These are phyloP conservation scores for Anarhynchus alexandrinus DNA, from an alignment of 2,113 vertebrate species.

Conservation along the genomic window DNA sequence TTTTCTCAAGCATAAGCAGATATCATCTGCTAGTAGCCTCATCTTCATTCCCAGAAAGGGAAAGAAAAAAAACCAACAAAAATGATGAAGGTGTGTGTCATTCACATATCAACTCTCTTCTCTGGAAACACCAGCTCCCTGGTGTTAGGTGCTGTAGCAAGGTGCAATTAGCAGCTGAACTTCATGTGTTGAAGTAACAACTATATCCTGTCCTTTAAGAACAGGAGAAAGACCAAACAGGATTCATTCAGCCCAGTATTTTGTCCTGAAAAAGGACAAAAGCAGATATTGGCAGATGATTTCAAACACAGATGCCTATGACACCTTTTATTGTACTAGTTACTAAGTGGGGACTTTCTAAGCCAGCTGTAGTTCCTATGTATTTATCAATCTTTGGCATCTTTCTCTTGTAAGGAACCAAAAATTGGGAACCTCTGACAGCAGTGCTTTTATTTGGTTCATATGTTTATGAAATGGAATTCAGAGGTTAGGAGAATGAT, in stretches of 20 bases:
- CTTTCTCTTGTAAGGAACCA: background rate
- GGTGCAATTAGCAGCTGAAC: background rate
- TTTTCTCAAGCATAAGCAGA: background rate
- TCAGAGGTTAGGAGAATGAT: background rate
- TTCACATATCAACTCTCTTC: background rate
- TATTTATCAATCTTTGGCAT: background rate
- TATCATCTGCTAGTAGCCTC: background rate
- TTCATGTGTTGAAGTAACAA: background rate
- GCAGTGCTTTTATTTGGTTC: background rate
- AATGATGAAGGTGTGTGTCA: background rate
- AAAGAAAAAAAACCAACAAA: background rate
- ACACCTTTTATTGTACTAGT: background rate
- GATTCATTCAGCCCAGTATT: background rate
- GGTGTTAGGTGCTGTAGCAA: background rate
- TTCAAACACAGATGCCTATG: background rate
- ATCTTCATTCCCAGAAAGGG: background rate
- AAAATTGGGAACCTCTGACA: background rate
- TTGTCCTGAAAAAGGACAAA: background rate
- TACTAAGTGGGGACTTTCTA: background rate
- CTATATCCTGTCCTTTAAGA: background rate
- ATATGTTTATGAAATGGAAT: background rate
- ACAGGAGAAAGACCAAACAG: background rate
- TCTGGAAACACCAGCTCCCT: background rate
- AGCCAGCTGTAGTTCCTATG: background rate
- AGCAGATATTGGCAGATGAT: background rate